A percentile compares a stretch with the other conserved stretches of the same genome.
Conservation (phyloP, 2,797 vertebrate genomes). For the Uromys caudimaculatus region DNA sequence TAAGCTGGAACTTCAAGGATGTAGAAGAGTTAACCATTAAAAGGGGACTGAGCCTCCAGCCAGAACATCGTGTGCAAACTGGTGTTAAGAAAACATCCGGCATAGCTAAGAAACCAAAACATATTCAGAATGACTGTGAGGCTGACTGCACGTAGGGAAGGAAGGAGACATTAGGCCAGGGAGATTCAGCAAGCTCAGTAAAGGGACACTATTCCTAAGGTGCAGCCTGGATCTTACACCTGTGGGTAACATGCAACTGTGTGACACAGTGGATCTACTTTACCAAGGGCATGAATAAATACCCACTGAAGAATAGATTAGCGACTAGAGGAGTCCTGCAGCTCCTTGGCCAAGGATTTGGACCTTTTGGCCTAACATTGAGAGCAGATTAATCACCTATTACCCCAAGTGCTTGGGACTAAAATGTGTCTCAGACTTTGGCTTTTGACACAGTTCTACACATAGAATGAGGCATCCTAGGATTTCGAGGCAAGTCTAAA, state of each 20-base stretch:
- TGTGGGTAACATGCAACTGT: neutral
- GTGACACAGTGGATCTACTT: neutral
- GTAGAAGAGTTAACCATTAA: neutral
- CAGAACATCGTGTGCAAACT: neutral
- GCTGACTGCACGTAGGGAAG: neutral
- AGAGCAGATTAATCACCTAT: neutral
- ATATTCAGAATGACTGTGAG: neutral
- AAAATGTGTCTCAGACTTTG: neutral
- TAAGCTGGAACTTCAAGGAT: neutral
- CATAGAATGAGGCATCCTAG: neutral
- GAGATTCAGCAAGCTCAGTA: neutral
- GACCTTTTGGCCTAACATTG: neutral
- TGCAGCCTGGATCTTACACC: neutral
- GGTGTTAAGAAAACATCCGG: neutral
- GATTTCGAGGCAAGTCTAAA: neutral
- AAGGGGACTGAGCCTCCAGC: neutral
- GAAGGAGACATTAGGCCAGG: neutral
- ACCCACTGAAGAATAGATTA: neutral
- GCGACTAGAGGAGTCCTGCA: neutral
- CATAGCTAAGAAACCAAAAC: constrained; percentile 13
- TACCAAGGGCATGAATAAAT: neutral
- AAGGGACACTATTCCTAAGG: neutral
- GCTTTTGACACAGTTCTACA: neutral
- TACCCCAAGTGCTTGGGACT: neutral
- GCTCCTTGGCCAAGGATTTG: neutral